These are phyloP conservation scores for Sebastes schlegelii DNA, from an alignment of 2,113 vertebrate genomes.

Conservation along the genomic window DNA sequence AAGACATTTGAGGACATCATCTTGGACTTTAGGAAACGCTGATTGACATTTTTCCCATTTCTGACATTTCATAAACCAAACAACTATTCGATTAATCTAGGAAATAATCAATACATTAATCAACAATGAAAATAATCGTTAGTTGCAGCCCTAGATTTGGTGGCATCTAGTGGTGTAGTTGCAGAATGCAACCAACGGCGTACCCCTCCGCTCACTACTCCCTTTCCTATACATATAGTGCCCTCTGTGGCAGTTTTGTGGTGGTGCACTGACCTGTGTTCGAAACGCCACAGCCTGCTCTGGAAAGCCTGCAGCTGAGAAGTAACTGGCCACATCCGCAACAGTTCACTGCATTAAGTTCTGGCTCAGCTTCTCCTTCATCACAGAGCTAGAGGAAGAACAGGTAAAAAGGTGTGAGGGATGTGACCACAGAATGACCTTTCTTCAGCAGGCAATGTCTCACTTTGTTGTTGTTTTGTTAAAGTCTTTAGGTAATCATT, in stretches of 20 bases:
- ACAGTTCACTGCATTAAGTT: slow-evolving; percentile 91
- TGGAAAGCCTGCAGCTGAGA: slow-evolving; percentile 90
- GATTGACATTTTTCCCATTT: too few relatives aligned
- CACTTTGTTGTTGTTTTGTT: background rate
- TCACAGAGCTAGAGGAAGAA: slow-evolving; percentile 78
- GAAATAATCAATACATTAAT: too few relatives aligned
- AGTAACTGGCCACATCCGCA: slow-evolving; percentile 91
- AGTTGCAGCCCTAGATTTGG: too few relatives aligned
- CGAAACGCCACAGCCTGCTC: slow-evolving; percentile 91
- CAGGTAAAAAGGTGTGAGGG: slow-evolving; percentile 5
- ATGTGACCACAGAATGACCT: background rate
- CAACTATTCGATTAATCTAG: too few relatives aligned
- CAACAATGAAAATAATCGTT: too few relatives aligned
- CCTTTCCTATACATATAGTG: background rate
- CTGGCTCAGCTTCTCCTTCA: slow-evolving; percentile 84
- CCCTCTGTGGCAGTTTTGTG: slow-evolving; percentile 33
- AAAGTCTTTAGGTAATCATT: background rate
- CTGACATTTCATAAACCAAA: too few relatives aligned
- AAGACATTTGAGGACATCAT: too few relatives aligned
- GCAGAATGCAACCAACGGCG: too few relatives aligned
- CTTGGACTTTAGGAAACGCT: too few relatives aligned
- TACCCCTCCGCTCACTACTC: too few relatives aligned
- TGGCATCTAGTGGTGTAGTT: too few relatives aligned
- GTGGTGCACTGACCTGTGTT: slow-evolving; percentile 84
- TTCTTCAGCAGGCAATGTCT: background rate